Evolutionary conservation across 2,888 invertebrate genomes (phyloP).

Genomic region (Andrena trimmerana): DNA sequence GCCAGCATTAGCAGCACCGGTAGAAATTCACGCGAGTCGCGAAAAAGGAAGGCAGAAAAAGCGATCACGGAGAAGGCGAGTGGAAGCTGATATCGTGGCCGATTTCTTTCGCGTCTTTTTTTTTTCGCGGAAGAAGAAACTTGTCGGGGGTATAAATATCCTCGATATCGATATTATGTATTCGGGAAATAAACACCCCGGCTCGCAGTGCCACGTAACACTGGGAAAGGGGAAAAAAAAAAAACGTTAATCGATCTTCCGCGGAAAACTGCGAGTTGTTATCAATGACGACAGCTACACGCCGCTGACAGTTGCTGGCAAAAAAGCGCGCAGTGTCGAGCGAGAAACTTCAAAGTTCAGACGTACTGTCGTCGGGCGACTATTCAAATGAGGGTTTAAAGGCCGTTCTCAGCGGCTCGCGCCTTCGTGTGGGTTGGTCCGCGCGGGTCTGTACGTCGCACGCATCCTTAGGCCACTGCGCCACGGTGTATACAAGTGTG

Average conservation of each 20-base stretch:
- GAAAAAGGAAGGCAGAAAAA: conserved; percentile 1
- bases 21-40: background rate
- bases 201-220: too few species aligned
- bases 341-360: conserved; percentile 58
- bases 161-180: too few species aligned
- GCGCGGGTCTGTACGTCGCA: background rate
- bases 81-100: conserved; percentile 26
- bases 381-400: conserved; percentile 68
- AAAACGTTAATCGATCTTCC: background rate
- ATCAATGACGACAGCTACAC: background rate
- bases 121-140: too few species aligned
- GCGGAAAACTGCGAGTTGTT: background rate
- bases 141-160: too few species aligned
- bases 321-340: conserved; percentile 10
- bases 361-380: conserved; percentile 26
- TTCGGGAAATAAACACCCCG: too few species aligned
- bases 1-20: background rate
- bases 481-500: too few species aligned
- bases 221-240: too few species aligned
- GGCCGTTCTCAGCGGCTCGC: conserved; percentile 29
- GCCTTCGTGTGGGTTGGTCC: background rate
- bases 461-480: background rate
- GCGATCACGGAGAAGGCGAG: background rate
- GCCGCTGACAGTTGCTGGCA: background rate
- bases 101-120: background rate